phyloP scores from a whole-genome alignment of 2,113 vertebrate genomes.

The Danionella cerebrum region DNA sequence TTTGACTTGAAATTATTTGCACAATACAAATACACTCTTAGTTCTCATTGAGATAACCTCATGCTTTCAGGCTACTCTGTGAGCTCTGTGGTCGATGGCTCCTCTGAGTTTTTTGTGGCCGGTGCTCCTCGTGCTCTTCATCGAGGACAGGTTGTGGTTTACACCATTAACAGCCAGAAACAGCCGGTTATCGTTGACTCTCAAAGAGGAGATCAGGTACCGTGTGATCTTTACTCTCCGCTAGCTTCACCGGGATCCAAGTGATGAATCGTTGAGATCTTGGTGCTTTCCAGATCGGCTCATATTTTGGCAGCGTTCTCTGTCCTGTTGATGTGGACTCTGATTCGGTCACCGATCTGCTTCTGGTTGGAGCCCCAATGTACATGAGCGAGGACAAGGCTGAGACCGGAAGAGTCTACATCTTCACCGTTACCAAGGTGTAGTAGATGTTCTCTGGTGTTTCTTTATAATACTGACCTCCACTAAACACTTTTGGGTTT shows the following conservation, averaged over 20 bases:
- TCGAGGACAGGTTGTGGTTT: conserved; percentile 74
- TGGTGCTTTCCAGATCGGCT: conserved; percentile 68
- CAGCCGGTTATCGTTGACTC: conserved; percentile 59
- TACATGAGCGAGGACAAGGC: conserved; percentile 80
- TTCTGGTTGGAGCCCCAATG: conserved; percentile 78
- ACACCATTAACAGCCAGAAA: conserved; percentile 49
- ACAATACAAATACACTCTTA: too few species aligned
- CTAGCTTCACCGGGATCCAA: neutral
- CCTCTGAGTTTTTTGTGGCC: conserved; percentile 65
- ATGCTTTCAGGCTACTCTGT: conserved; percentile 73
- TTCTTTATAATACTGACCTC: neutral
- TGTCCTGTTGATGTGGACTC: conserved; percentile 74
- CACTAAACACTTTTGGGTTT: neutral
- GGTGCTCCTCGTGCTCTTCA: conserved; percentile 81
- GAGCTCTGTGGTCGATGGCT: conserved; percentile 60
- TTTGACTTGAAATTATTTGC: too few species aligned
- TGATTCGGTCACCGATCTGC: conserved; percentile 72
- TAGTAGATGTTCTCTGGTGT: conserved; percentile 7
- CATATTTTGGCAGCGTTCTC: conserved; percentile 80
- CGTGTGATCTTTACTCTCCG: neutral
- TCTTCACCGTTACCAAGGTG: conserved; percentile 74
- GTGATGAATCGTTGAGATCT: neutral
- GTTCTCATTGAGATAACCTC: neutral
- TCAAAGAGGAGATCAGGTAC: conserved; percentile 73
- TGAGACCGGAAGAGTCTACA: conserved; percentile 75